Evolutionary conservation across 2,113 vertebrate genomes (phyloP), one percentile per base, ranked within the genome.

Genomic region (Serilophus lunatus): DNA sequence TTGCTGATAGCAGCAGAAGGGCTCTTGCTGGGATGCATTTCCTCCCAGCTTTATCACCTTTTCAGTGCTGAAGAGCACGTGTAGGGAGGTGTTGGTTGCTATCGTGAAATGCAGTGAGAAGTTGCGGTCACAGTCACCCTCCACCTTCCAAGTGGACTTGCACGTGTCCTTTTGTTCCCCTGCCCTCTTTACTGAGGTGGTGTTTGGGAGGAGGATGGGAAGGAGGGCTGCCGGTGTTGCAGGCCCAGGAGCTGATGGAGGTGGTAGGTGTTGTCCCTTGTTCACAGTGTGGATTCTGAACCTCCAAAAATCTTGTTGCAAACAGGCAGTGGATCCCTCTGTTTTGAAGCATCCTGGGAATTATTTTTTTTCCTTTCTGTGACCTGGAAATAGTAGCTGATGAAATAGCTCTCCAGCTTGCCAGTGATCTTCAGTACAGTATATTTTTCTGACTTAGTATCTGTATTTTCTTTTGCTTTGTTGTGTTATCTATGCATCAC

Each of bases 301-400:
- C 75, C 44, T 65, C 51, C 24, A 6, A 24, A 59, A 24, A 88
- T 56, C 61, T 26, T 33, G 31, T 36, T 63, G 51, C 69, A 68
- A 70, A 93, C n/a, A n/a, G 69, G 72, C 88, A 63, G 76, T 18
- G 1, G 56, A 64, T 88, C 80, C 44, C 2, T 53, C 66, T 92
- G n/a, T 77, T 68, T 81, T 72, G 56, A 86, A 57, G 92, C 76
- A 78, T 84, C 80, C 74, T 86, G 86, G 86, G 86, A 95, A 85
- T 93, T 90, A 74, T 31, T 92, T 88, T 92, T 75, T 92, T 91
- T 86, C 56, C 12, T 86, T 44, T 47, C 63, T 47, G 51, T 88
- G 90, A 92, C 94, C 93, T 97, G 96, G 90, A 95, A 96, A 86
- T 70, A 80, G 79, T 59, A 86, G 76, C 92, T 93, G 94, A 96